Evolutionary conservation across 2,797 vertebrate species (phyloP), one percentile per base, ranked within the genome.

Genomic region (Ctenopoma kingsleyae): DNA sequence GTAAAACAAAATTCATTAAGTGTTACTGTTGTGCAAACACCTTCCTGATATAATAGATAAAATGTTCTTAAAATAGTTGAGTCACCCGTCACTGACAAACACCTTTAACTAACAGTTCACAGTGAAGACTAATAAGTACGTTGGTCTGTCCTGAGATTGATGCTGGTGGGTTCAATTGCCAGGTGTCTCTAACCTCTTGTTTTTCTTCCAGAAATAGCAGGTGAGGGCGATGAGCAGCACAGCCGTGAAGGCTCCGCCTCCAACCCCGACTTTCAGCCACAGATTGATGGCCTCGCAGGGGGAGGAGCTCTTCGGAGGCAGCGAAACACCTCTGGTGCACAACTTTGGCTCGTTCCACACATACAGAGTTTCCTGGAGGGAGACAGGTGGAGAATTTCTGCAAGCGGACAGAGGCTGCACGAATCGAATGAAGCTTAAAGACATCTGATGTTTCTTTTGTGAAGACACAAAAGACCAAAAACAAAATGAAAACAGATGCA

Each of bases 131-230:
- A 82, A 84, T 65, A 41, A 74, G 22, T 7, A 53, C 0, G 59
- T 67, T 54, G 51, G 15, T 22, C 20, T 4, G 15, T 20, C 6
- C 22, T 59, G 38, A 50, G 35, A 12, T 23, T 1, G 35, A 7
- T 6, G 47, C 48, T 51, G 0, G 38, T 12, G 48, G 44, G 25
- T 55, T 32, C 0, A 27, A 51, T 32, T 57, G 47, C 23, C 46
- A 36, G 69, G 54, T 35, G 52, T 25, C 27, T 58, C 95, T 93
- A 85, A 99, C 98, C 96, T 98, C 86, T 96, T 95, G 89, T 99
- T 99, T 88, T 99, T 99, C 88, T 99, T 99, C 98, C 98, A 99
- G 93, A 99, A 98, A 87, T 99, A 98, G 85, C 96, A 99, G 61
- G 97, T 98, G 82, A 99, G 94, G 35, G 96, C 95, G 83, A 99